These are phyloP conservation scores for Pollachius pollachius DNA, from an alignment of 2,113 vertebrate species.

Conservation along the genomic window DNA sequence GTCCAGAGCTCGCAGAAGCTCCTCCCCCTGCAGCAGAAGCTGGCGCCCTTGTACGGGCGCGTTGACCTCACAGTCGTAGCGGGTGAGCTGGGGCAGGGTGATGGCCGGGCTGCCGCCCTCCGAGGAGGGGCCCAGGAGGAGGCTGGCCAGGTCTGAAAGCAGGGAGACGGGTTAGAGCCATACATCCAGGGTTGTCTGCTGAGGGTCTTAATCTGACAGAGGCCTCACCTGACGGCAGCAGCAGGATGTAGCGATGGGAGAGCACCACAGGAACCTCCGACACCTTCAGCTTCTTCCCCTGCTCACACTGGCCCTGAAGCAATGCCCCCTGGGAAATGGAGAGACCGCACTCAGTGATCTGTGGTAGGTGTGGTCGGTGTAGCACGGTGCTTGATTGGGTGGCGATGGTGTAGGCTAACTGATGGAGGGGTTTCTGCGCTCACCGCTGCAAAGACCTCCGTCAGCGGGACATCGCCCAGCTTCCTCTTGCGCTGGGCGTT, in stretches of 20 bases:
- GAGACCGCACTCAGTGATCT: not conserved
- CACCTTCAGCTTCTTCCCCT: slow-evolving; percentile 87
- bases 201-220: not conserved
- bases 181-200: not conserved
- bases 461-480: slow-evolving; percentile 65
- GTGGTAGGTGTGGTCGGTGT: no score
- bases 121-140: slow-evolving; percentile 86
- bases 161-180: not conserved
- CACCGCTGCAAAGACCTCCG: not conserved
- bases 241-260: slow-evolving; percentile 76
- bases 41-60: slow-evolving; percentile 88
- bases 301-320: slow-evolving; percentile 71
- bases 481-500: slow-evolving; percentile 93
- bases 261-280: slow-evolving; percentile 56
- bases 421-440: not conserved
- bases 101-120: slow-evolving; percentile 74
- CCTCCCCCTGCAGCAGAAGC: slow-evolving; percentile 94
- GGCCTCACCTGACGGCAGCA: slow-evolving; percentile 89
- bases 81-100: slow-evolving; percentile 86
- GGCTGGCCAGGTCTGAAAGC: slow-evolving; percentile 85
- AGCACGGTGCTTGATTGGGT: no score
- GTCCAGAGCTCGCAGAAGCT: slow-evolving; percentile 91
- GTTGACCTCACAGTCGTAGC: slow-evolving; percentile 95
- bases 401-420: not conserved
- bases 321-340: slow-evolving; percentile 75